Conservation (phyloP, 1,140 invertebrate species). For the Panagrolaimus sp. region DNA sequence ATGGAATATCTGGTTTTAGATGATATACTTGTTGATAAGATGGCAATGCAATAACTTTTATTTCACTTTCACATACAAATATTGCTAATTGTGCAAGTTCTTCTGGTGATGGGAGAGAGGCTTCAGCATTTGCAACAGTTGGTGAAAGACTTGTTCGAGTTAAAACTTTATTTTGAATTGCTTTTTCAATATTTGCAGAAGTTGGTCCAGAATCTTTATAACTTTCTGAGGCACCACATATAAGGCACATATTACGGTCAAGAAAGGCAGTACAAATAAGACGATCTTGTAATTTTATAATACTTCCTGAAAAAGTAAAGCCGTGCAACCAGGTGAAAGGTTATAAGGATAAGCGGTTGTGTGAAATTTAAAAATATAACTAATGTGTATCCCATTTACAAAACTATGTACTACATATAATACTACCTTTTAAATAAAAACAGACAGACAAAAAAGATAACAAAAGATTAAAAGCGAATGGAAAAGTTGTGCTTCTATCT, state of each 20-base stretch:
- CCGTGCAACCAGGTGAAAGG: not conserved
- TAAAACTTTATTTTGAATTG: conserved; percentile 32
- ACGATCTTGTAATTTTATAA: conserved; percentile 44
- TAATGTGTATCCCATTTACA: conserved; percentile 6
- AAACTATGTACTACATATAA: too few species aligned
- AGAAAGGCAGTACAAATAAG: conserved; percentile 44
- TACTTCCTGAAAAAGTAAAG: conserved; percentile 42
- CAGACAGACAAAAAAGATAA: not conserved
- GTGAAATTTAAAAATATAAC: not conserved
- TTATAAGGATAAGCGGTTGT: not conserved
- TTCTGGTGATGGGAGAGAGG: not conserved
- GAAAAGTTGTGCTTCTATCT: not conserved
- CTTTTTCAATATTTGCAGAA: conserved; percentile 41
- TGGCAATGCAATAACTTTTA: conserved; percentile 47
- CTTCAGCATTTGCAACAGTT: conserved; percentile 24
- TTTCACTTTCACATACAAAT: conserved; percentile 49
- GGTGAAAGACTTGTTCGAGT: conserved; percentile 54
- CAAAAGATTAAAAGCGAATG: not conserved
- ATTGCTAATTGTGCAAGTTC: conserved; percentile 40
- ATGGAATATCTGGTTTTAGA: conserved; percentile 42
- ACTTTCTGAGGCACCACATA: conserved; percentile 38
- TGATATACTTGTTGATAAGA: conserved; percentile 47
- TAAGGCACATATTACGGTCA: conserved; percentile 47
- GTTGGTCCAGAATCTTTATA: conserved; percentile 39
- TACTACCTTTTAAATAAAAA: not conserved